These are phyloP conservation scores for Triops longicaudatus DNA, from an alignment of 1,140 invertebrate species.

Conservation along the genomic window DNA sequence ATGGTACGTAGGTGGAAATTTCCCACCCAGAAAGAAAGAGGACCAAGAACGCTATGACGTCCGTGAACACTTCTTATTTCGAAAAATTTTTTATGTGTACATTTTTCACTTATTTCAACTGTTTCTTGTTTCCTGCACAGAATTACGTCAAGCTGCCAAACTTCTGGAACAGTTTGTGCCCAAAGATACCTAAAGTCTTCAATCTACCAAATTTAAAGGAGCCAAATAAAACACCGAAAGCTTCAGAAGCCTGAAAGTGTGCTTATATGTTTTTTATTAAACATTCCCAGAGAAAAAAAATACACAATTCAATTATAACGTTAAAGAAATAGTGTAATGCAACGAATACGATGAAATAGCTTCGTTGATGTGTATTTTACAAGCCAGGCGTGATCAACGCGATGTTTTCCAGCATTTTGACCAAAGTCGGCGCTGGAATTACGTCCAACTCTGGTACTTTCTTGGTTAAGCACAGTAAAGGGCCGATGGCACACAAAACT, in stretches of 20 bases:
- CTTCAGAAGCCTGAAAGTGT: no score
- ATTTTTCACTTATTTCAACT: no score
- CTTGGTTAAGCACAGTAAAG: conserved; percentile 76
- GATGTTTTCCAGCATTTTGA: conserved; percentile 81
- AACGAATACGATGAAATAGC: background rate
- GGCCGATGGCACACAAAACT: conserved; percentile 81
- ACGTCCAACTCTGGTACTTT: conserved; percentile 68
- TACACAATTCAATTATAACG: background rate
- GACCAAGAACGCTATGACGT: background rate
- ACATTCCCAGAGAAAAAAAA: no score
- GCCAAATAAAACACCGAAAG: background rate
- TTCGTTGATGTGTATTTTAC: conserved; percentile 41
- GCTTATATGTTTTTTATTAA: background rate
- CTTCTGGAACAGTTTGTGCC: background rate
- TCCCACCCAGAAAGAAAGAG: background rate
- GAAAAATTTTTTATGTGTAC: no score
- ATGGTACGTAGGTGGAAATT: background rate
- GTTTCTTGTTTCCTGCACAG: background rate
- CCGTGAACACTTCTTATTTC: no score
- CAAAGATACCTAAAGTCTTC: background rate
- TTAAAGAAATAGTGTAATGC: background rate
- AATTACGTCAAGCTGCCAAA: conserved; percentile 7
- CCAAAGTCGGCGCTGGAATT: conserved; percentile 57
- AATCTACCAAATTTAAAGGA: background rate
- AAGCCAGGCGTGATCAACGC: conserved; percentile 95